Conservation (phyloP, 2,113 vertebrate species). For the Physeter macrocephalus region DNA sequence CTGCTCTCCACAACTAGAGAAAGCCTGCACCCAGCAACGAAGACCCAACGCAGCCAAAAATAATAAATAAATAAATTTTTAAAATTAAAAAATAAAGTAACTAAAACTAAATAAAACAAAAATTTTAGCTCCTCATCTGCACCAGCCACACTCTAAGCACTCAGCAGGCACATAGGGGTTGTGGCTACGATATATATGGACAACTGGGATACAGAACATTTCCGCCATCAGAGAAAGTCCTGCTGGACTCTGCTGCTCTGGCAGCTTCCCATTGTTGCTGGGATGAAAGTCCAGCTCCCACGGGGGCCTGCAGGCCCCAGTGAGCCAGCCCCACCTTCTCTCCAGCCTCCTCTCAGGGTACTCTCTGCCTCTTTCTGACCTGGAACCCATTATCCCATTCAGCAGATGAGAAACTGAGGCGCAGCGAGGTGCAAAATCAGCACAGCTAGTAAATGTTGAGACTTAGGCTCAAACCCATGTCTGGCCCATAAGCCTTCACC, state of each 20-base stretch:
- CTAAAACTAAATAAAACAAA: neutral
- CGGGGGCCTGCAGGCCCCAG: accelerated
- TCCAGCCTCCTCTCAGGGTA: neutral
- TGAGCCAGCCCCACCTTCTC: neutral
- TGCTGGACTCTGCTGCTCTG: accelerated
- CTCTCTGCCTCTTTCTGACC: neutral
- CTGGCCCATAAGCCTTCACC: neutral
- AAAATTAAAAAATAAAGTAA: neutral
- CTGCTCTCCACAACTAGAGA: too few relatives aligned
- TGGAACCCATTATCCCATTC: neutral
- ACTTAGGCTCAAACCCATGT: neutral
- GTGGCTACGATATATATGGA: neutral
- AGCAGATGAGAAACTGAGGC: neutral
- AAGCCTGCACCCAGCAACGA: too few relatives aligned
- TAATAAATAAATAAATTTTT: too few relatives aligned
- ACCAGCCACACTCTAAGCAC: neutral
- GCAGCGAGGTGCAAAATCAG: neutral
- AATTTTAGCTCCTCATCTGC: neutral
- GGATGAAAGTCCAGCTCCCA: neutral
- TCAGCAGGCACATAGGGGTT: neutral
- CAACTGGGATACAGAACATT: neutral
- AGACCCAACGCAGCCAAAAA: too few relatives aligned
- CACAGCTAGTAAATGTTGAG: neutral
- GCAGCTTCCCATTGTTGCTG: accelerated
- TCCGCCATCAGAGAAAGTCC: neutral